Evolutionary conservation across 1,140 invertebrate species (phyloP), one percentile per base, ranked within the genome.

Genomic region (Lasaia peninsularis): DNA sequence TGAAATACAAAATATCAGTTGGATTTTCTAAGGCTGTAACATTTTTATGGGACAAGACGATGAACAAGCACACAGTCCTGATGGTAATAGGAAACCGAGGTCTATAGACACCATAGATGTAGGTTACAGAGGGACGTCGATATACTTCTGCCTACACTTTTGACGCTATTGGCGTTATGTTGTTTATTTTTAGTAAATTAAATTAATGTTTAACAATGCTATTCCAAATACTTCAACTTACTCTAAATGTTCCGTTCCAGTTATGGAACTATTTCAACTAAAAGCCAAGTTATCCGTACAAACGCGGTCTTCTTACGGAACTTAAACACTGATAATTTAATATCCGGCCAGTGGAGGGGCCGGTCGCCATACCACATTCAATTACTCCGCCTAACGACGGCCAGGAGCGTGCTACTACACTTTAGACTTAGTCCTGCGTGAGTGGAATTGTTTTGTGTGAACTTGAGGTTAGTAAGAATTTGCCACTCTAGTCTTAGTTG

Each of bases 361-460:
- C 28, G 28, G 24, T 31, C n/a, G 24, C 28, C 21, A 14, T 52
- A 52, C 31, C 28, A 33, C 28, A 32, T 51, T 31, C 21, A 51
- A 51, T 51, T 31, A 51, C 49, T 11, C 21, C 49, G 24, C 28
- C 49, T 31, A 31, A 51, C 28, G 49, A 28, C 20, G 16, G 48
- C 48, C 24, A 31, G 21, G 11, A 3, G 49, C 24, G 24, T 28
- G 21, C 2, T 8, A 2, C 9, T n/a, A 11, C 21, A 51, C 49
- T 51, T 51, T 31, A 31, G 21, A 51, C 49, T 51, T 51, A 10
- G 20, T 31, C 9, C 21, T 51, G 49, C 49, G 49, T 51, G 24
- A 51, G 49, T 16, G 49, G 49, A 51, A 51, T 51, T 14, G 37
- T 40, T 40, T 31, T 31, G 14, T 11, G 49, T 9, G 35, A 18